Evolutionary conservation across 2,113 vertebrate species (phyloP).

Genomic region (Lanius ludovicianus): DNA sequence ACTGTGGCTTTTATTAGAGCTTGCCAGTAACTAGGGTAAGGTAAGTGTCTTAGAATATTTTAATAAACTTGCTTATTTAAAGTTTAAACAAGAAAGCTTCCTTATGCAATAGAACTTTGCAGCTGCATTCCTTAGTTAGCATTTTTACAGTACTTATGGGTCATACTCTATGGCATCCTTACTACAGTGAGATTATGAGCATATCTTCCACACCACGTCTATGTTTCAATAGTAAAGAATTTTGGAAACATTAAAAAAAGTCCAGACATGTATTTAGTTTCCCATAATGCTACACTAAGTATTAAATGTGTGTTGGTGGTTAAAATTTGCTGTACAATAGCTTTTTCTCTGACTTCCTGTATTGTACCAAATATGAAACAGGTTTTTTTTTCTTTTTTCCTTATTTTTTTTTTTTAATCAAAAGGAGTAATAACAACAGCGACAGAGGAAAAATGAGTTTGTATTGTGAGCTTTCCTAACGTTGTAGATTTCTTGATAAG

Average conservation of each 20-base stretch:
- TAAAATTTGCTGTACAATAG: slow-evolving; percentile 65
- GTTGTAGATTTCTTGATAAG: background rate
- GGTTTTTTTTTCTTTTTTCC: background rate
- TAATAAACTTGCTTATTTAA: slow-evolving; percentile 76
- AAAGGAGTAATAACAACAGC: slow-evolving; percentile 44
- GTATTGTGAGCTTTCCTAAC: background rate
- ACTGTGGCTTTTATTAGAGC: slow-evolving; percentile 75
- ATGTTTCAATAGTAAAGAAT: slow-evolving; percentile 63
- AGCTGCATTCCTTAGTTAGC: slow-evolving; percentile 70
- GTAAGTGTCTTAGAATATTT: slow-evolving; percentile 79
- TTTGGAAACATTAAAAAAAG: slow-evolving; percentile 62
- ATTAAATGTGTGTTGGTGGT: slow-evolving; percentile 74
- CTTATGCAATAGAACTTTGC: slow-evolving; percentile 76
- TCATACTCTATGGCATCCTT: slow-evolving; percentile 63
- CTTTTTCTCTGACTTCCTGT: slow-evolving; percentile 62
- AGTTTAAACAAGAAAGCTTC: slow-evolving; percentile 72
- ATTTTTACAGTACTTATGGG: slow-evolving; percentile 58
- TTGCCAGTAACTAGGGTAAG: slow-evolving; percentile 71
- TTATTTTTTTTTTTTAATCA: background rate
- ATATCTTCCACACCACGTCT: slow-evolving; percentile 59
- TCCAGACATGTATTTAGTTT: slow-evolving; percentile 64
- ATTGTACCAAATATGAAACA: slow-evolving; percentile 45
- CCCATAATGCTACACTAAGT: slow-evolving; percentile 59
- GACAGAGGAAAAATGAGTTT: slow-evolving; percentile 22
- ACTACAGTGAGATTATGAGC: slow-evolving; percentile 62